Conservation (phyloP, 2,797 vertebrate genomes). For the Siniperca obscura region DNA sequence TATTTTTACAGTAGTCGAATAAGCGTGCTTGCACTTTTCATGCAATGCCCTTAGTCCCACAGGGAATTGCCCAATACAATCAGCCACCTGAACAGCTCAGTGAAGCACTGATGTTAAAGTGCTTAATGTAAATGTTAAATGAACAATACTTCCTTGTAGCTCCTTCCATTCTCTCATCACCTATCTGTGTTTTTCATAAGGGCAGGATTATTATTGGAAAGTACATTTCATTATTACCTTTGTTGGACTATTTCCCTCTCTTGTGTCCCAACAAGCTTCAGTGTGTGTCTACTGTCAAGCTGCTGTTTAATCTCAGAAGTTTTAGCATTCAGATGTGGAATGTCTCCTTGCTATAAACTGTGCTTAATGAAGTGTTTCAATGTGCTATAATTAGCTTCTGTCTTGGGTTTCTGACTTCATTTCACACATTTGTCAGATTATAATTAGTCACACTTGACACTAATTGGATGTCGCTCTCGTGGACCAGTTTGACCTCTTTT, state of each 20-base stretch:
- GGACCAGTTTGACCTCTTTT: constrained; percentile 82
- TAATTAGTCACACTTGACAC: constrained; percentile 85
- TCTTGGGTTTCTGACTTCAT: constrained; percentile 85
- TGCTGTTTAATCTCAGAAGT: constrained; percentile 58
- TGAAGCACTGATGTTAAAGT: constrained; percentile 30
- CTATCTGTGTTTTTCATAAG: neutral
- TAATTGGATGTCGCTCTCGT: constrained; percentile 84
- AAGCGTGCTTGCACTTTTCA: constrained; percentile 22
- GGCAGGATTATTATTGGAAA: constrained; percentile 36
- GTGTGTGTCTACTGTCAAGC: constrained; percentile 43
- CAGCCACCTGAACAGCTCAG: constrained; percentile 42
- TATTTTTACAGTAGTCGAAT: constrained; percentile 2
- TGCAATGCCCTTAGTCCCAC: neutral
- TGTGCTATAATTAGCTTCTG: constrained; percentile 84
- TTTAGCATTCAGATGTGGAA: constrained; percentile 76
- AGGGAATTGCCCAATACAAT: constrained; percentile 31
- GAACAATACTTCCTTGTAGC: neutral
- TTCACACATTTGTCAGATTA: constrained; percentile 85
- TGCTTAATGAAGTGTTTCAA: constrained; percentile 84
- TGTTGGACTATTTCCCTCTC: constrained; percentile 33
- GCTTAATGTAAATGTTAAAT: constrained; percentile 33
- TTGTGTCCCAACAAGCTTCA: constrained; percentile 37
- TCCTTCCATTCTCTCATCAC: neutral
- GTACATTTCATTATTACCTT: constrained; percentile 29
- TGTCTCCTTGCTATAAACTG: constrained; percentile 77